phyloP scores from a whole-genome alignment of 2,797 vertebrate species.

The Anas flavirostris region DNA sequence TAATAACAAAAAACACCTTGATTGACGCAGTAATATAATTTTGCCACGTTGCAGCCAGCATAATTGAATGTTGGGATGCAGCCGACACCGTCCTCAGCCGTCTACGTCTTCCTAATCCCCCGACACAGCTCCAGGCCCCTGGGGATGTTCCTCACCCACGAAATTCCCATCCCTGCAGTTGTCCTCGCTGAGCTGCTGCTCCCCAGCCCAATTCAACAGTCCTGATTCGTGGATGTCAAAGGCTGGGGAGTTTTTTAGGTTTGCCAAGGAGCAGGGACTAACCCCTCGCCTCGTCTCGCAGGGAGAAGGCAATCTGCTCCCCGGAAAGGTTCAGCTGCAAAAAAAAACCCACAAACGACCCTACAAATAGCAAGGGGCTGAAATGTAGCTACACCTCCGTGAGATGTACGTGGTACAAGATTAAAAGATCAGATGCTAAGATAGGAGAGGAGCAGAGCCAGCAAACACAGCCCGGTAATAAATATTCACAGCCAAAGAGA shows the following conservation, averaged over 20 bases:
- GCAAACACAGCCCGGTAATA: neutral
- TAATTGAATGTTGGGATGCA: neutral
- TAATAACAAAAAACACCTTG: neutral
- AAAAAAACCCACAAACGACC: neutral
- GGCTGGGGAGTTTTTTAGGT: neutral
- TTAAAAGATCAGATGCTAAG: neutral
- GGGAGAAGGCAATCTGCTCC: neutral
- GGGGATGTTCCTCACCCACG: rapidly evolving
- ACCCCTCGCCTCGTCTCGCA: neutral
- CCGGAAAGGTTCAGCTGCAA: neutral
- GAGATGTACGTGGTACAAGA: neutral
- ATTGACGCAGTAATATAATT: rapidly evolving
- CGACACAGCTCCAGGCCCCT: neutral
- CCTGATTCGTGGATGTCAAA: neutral
- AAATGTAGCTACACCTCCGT: rapidly evolving
- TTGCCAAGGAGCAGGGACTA: neutral
- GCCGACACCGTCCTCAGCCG: neutral
- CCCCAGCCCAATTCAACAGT: neutral
- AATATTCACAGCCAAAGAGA: neutral
- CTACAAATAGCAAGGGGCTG: neutral
- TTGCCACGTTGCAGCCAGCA: neutral
- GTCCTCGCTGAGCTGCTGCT: neutral
- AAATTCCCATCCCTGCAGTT: neutral
- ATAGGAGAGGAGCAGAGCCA: neutral
- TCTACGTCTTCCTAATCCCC: neutral